Conservation (phyloP, 2,888 invertebrate species). For the Tineola bisselliella region DNA sequence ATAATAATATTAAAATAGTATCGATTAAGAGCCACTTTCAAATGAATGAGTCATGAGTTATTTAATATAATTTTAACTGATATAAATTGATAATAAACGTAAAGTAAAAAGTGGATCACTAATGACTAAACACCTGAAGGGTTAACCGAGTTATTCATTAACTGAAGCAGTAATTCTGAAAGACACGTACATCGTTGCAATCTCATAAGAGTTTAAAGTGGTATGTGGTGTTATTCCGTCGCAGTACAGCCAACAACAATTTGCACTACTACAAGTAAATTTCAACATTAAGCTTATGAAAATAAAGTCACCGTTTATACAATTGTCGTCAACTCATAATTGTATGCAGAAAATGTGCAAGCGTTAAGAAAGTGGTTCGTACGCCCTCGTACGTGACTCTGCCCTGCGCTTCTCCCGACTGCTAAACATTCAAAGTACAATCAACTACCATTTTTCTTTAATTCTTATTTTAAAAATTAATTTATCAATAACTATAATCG, state of each 20-base stretch:
- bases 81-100: too few species aligned
- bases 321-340: constrained; percentile 16
- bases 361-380: constrained; percentile 30
- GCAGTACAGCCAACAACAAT: background rate
- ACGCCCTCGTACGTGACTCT: constrained; percentile 20
- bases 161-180: background rate
- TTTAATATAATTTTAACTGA: too few species aligned
- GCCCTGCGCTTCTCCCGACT: constrained; percentile 4
- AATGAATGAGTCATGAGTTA: too few species aligned
- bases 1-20: too few species aligned
- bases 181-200: constrained; percentile 4
- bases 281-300: background rate
- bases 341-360: constrained; percentile 35
- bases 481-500: too few species aligned
- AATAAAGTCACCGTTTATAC: background rate
- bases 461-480: too few species aligned
- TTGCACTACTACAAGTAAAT: background rate
- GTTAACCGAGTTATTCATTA: background rate
- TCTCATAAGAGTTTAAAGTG: constrained; percentile 4
- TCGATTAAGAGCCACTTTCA: too few species aligned
- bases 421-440: background rate
- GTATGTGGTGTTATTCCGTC: background rate
- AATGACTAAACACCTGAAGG: background rate
- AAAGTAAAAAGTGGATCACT: too few species aligned
- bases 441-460: background rate